Base-by-base conservation (phyloP, 2,888 invertebrate genomes). In the Dascillus cervinus region DNA sequence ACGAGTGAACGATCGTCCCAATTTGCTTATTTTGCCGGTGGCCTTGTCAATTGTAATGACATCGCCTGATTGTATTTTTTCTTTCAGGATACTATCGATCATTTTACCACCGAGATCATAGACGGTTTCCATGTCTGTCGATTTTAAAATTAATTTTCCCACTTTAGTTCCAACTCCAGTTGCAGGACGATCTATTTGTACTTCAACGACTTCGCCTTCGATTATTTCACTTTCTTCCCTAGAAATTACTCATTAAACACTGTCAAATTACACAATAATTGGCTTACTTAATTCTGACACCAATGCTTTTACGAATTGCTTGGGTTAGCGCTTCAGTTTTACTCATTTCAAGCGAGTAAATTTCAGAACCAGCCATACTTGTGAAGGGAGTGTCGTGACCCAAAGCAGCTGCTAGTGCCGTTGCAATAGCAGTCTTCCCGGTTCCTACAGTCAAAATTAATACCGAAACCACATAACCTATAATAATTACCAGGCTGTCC, bases 71-170 rank as follows among this genome's bases (percentile, higher is more conserved):
- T 88, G 88, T 2, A 90, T 89, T 71, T 95, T 96, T 56, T 97
- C 95, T 55, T 96, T 96, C 50, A 91, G 80, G 33, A 96, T 75
- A 30, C 90, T 88, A 61, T 97, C 96, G 31, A 97, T 96, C 82
- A 97, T 96, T 71, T 97, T 97, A 28, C 86, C 85, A 2, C 98
- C 98, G 59, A 99, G 73, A 62, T 99, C 98, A 60, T 98, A 99
- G 43, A 96, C 86, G 0, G 98, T 97, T 66, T 98, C 98, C 98
- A 99, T 99, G 64, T 98, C 98, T 0, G 96, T 97, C 0, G 98
- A 98, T 70, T 98, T 98, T 24, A 99, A 69, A 0, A 96, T 97
- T 17, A 98, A 70, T 52, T 97, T 90, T 1, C 96, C 96, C 23
- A 91, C 80, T 61, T 89, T 79, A 0, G 86, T 82, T 0, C 88